Percentiles rank a stretch among this genome's conserved stretches.
phyloP scores from a whole-genome alignment of 2,113 vertebrate species.

The Xyrauchen texanus region DNA sequence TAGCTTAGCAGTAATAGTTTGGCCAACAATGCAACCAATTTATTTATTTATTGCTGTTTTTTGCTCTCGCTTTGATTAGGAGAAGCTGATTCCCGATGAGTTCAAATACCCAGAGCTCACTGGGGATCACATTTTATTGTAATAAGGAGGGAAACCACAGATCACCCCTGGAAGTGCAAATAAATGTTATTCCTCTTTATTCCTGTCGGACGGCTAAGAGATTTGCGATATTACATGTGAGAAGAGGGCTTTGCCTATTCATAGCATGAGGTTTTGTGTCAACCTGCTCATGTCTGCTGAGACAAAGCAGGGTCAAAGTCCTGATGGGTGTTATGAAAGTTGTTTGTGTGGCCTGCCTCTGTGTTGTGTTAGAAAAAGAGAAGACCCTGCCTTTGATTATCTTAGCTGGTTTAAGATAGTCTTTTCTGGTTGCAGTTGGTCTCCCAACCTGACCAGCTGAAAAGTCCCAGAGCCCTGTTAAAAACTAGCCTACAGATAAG shows the following conservation, averaged over 20 bases:
- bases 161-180: background rate
- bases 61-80: too few relatives aligned
- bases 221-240: background rate
- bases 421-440: too few relatives aligned
- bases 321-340: background rate
- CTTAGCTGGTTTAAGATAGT: too few relatives aligned
- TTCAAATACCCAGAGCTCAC: background rate
- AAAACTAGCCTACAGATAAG: too few relatives aligned
- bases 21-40: too few relatives aligned
- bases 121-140: conserved; percentile 14
- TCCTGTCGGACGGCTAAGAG: background rate
- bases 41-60: too few relatives aligned
- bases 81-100: too few relatives aligned
- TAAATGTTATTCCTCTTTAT: conserved; percentile 17
- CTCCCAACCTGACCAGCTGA: too few relatives aligned
- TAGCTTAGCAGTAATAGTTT: too few relatives aligned
- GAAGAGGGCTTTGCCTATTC: conserved; percentile 9
- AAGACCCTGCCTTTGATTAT: too few relatives aligned
- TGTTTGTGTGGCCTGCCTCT: background rate
- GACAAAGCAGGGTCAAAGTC: conserved; percentile 5
- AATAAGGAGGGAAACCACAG: background rate
- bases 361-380: background rate
- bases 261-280: background rate
- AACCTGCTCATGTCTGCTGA: background rate
- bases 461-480: too few relatives aligned